Evolutionary conservation across 2,888 invertebrate species (phyloP).

Genomic region (Zeuzera pyrina): DNA sequence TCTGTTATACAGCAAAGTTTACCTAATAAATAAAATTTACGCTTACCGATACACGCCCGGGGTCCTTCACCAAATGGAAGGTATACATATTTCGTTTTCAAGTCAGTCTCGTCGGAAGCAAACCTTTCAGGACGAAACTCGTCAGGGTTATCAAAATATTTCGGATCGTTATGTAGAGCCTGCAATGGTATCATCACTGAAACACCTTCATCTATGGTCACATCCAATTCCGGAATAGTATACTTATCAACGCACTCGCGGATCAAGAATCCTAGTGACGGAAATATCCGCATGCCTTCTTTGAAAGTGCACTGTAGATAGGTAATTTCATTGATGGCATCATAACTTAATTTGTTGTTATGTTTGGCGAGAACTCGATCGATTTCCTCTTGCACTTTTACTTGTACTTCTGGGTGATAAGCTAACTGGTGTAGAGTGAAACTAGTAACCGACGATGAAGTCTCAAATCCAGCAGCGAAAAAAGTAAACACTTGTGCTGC

Average conservation of each 20-base stretch:
- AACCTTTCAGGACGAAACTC: slow-evolving; percentile 42
- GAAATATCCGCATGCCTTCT: slow-evolving; percentile 44
- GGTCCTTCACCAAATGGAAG: slow-evolving; percentile 50
- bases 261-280: slow-evolving; percentile 39
- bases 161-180: slow-evolving; percentile 39
- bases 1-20: no score
- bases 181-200: slow-evolving; percentile 28
- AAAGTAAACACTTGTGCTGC: slow-evolving; percentile 41
- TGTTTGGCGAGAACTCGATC: slow-evolving; percentile 31
- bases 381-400: slow-evolving; percentile 33
- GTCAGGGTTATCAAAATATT: slow-evolving; percentile 34
- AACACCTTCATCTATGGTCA: slow-evolving; percentile 36
- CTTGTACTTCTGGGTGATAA: slow-evolving; percentile 30
- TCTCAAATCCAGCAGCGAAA: slow-evolving; percentile 46
- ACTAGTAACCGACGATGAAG: slow-evolving; percentile 42
- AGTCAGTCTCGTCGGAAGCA: slow-evolving; percentile 24
- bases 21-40: no score
- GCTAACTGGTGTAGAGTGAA: slow-evolving; percentile 44
- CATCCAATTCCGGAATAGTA: slow-evolving; percentile 29
- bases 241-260: slow-evolving; percentile 31
- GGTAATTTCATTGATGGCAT: slow-evolving; percentile 39
- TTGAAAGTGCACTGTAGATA: slow-evolving; percentile 37
- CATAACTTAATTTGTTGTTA: slow-evolving; percentile 31
- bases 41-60: slow-evolving; percentile 46
- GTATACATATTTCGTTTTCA: slow-evolving; percentile 32